Conservation (phyloP, 2,888 invertebrate genomes). For the Timema podura region DNA sequence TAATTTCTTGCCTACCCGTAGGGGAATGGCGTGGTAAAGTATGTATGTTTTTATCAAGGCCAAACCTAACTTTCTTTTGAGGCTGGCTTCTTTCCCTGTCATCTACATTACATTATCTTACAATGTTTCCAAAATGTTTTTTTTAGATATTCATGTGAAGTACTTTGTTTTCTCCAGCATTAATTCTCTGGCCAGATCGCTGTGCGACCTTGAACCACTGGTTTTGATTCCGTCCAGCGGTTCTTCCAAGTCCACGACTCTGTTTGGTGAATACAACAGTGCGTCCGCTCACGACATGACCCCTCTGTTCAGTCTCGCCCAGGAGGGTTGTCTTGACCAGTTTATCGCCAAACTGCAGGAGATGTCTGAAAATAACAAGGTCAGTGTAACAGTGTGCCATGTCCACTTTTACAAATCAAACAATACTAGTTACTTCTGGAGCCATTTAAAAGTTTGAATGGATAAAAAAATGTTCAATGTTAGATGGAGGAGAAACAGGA, state of each 20-base stretch:
- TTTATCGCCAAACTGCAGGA: conserved; percentile 48
- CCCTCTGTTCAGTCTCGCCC: conserved; percentile 46
- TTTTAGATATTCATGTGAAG: background rate
- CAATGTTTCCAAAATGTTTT: too few relatives aligned
- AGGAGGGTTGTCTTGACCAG: conserved; percentile 51
- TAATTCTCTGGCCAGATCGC: conserved; percentile 40
- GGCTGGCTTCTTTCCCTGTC: too few relatives aligned
- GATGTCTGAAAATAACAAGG: conserved; percentile 41
- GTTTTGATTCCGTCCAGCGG: conserved; percentile 39
- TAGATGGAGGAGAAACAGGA: too few relatives aligned
- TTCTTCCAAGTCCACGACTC: conserved; percentile 23
- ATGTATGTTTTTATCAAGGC: too few relatives aligned
- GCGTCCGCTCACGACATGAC: conserved; percentile 42
- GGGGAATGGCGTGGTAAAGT: too few relatives aligned
- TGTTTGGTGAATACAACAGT: conserved; percentile 1
- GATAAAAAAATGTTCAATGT: too few relatives aligned
- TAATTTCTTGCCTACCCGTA: too few relatives aligned
- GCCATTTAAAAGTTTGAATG: too few relatives aligned
- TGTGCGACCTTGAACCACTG: conserved; percentile 42
- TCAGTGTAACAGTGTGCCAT: background rate
- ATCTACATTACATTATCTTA: too few relatives aligned
- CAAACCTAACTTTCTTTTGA: too few relatives aligned
- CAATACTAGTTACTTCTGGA: too few relatives aligned
- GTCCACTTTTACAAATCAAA: too few relatives aligned
- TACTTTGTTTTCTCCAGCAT: conserved; percentile 33